These are phyloP conservation scores for Myzus persicae DNA, from an alignment of 1,140 invertebrate genomes.

Conservation along the genomic window DNA sequence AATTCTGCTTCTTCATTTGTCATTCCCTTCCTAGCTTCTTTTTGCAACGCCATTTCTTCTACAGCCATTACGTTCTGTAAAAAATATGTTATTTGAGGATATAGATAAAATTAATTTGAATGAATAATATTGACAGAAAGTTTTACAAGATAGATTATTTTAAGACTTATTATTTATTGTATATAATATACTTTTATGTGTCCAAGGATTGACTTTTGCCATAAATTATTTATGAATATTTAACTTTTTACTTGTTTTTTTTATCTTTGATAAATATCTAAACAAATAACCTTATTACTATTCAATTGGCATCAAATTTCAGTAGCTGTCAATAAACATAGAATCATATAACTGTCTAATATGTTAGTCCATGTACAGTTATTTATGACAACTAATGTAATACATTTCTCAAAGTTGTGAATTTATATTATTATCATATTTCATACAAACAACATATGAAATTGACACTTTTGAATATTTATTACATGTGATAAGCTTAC, in stretches of 20 bases:
- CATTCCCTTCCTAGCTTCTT: slow-evolving; percentile 90
- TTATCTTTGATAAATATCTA: not conserved
- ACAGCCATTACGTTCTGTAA: slow-evolving; percentile 67
- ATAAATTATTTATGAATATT: slow-evolving; percentile 41
- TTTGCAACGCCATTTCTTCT: slow-evolving; percentile 72
- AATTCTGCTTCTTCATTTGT: slow-evolving; percentile 89
- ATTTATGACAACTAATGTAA: slow-evolving; percentile 28
- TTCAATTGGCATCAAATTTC: slow-evolving; percentile 41
- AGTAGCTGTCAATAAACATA: not conserved
- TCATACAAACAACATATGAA: slow-evolving; percentile 34
- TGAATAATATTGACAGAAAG: not conserved
- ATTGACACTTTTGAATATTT: slow-evolving; percentile 37
- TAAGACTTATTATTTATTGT: slow-evolving; percentile 40
- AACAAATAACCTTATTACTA: slow-evolving; percentile 41
- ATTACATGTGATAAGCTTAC: slow-evolving; percentile 60
- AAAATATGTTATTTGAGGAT: slow-evolving; percentile 42
- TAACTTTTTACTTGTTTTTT: not conserved
- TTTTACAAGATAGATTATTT: slow-evolving; percentile 45
- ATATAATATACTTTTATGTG: not conserved
- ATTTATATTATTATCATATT: slow-evolving; percentile 7
- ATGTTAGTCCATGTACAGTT: slow-evolving; percentile 9
- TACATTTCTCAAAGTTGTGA: slow-evolving; percentile 11
- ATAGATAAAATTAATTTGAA: slow-evolving; percentile 33
- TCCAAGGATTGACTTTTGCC: not conserved
- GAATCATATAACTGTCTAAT: slow-evolving; percentile 40